A percentile compares a stretch with the other conserved stretches of the same genome.
Evolutionary conservation across 1,140 invertebrate genomes (phyloP).

Genomic region (Cryptotermes secundus): DNA sequence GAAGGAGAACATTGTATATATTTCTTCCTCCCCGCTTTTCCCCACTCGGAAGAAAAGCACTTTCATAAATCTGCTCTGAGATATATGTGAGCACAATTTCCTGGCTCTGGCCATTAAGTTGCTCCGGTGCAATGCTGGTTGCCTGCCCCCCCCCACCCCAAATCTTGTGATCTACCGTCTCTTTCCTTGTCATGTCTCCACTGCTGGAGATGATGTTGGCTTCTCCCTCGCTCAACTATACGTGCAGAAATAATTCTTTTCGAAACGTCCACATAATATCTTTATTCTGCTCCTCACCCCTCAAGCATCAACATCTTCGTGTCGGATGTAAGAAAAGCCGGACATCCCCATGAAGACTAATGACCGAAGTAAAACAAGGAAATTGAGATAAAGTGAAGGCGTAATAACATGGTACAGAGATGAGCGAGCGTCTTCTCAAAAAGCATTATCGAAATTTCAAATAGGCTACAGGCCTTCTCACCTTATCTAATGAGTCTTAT

Average conservation of each 20-base stretch:
- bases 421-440: neutral
- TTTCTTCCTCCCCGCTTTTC: slow-evolving; percentile 42
- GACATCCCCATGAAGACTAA: neutral
- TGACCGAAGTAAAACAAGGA: neutral
- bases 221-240: neutral
- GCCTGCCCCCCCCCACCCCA: slow-evolving; percentile 38
- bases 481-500: no score
- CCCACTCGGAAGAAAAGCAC: slow-evolving; percentile 63
- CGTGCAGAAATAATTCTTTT: slow-evolving; percentile 9
- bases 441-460: no score
- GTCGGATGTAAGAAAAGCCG: neutral
- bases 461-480: no score
- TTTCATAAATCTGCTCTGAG: slow-evolving; percentile 83
- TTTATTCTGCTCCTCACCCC: neutral
- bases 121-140: slow-evolving; percentile 40
- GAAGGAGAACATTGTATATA: slow-evolving; percentile 43
- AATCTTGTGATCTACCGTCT: neutral
- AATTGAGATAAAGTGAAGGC: neutral
- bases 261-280: slow-evolving; percentile 20
- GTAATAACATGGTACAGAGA: neutral
- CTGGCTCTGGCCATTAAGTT: slow-evolving; percentile 82
- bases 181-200: slow-evolving; percentile 13
- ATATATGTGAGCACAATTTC: slow-evolving; percentile 86
- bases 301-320: neutral
- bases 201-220: neutral